phyloP scores from a whole-genome alignment of 2,113 vertebrate genomes.

The Python bivittatus region DNA sequence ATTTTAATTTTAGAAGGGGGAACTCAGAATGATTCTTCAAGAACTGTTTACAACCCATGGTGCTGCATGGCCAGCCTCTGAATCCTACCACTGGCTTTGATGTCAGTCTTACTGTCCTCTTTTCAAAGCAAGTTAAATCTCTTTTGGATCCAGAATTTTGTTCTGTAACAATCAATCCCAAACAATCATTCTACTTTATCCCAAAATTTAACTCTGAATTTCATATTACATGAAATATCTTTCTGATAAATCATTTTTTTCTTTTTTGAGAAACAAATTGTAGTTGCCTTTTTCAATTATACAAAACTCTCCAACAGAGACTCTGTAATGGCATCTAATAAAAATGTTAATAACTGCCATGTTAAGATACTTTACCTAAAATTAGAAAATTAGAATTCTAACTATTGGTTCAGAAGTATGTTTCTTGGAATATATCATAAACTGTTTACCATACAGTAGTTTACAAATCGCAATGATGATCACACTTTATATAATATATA shows the following conservation, averaged over 20 bases:
- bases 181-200: background rate
- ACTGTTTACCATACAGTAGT: background rate
- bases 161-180: background rate
- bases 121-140: background rate
- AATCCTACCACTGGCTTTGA: background rate
- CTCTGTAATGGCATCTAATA: constrained; percentile 23
- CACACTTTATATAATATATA: background rate
- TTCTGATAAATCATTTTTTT: constrained; percentile 2
- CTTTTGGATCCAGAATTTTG: background rate
- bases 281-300: background rate
- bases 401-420: constrained; percentile 40
- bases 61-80: background rate
- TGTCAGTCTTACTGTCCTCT: background rate
- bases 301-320: constrained; percentile 11
- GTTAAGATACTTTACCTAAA: constrained; percentile 33
- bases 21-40: background rate
- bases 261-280: constrained; percentile 23
- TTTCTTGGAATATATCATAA: background rate
- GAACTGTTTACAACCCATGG: background rate
- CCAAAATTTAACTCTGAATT: background rate
- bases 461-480: background rate
- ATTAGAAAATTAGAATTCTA: constrained; percentile 22
- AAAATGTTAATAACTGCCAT: constrained; percentile 42
- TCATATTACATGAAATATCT: background rate
- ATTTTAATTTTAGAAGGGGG: background rate